Base-by-base conservation (phyloP, 2,797 vertebrate species). In the Oreochromis mossambicus region DNA sequence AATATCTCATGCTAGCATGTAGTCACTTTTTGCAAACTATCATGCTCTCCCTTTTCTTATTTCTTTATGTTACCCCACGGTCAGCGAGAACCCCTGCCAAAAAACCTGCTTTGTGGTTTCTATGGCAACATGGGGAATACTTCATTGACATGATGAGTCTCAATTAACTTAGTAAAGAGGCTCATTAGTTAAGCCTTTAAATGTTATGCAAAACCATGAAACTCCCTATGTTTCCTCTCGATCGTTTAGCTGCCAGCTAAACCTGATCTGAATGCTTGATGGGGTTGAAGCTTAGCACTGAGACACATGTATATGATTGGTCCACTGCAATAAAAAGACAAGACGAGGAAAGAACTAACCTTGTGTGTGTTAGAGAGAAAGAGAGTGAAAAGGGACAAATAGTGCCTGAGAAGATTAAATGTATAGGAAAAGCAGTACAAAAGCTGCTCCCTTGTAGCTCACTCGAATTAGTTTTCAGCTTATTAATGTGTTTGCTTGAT, bases 111-210 rank as follows among this genome's bases (percentile, higher is more conserved):
- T 90, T 81, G 32, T 88, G 83, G 94, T 96, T 93, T 93, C 95
- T 84, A 94, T 94, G 91, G 95, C 90, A 94, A 95, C 94, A 48
- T 43, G 79, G 87, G 86, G 81, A 93, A 93, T 94, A 87, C 90
- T 94, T 94, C 83, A 86, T 80, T 91, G 91, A 91, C 85, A 89
- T 87, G 94, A 94, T 86, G 84, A 89, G 94, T 93, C 92, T 95
- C 90, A 93, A 94, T 96, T 94, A 95, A 92, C 83, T 92, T 90
- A 86, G 84, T 92, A 89, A 92, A 95, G 85, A 94, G 91, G 83
- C 82, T 52, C 94, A 95, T 95, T 96, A 91, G 94, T 94, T 93
- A 93, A 93, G 93, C 93, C 85, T 91, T 92, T 83, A 92, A 86
- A 91, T 93, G 86, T 88, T 84, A 89, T 92, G 92, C 91, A 91